Evolutionary conservation across 2,113 vertebrate genomes (phyloP).

Genomic region (Aix galericulata): DNA sequence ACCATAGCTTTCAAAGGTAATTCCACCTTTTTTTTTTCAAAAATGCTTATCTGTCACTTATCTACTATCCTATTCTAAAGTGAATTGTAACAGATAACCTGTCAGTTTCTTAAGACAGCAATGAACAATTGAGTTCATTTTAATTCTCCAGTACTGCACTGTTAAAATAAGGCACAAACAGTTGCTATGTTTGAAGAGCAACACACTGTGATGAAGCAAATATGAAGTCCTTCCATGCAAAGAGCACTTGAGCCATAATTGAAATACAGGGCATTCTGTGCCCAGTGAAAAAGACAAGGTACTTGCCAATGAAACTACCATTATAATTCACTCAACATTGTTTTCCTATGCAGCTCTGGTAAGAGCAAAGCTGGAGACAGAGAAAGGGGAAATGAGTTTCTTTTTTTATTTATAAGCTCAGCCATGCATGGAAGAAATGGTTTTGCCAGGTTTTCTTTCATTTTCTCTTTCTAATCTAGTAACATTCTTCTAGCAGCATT

Average conservation of each 20-base stretch:
- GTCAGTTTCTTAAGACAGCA: neutral
- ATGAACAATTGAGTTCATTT: neutral
- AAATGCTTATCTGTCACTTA: neutral
- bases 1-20: neutral
- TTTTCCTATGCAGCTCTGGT: neutral
- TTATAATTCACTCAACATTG: neutral
- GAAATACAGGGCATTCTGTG: neutral
- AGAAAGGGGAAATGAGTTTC: neutral
- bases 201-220: neutral
- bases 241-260: neutral
- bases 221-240: neutral
- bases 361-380: conserved; percentile 9
- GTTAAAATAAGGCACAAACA: neutral
- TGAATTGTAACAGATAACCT: neutral
- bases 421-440: neutral
- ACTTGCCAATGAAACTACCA: neutral
- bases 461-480: conserved; percentile 23
- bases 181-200: neutral
- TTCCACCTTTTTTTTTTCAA: neutral
- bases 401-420: neutral
- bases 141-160: neutral
- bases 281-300: neutral
- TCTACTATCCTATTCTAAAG: neutral
- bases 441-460: neutral
- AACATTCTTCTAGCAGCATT: neutral